Evolutionary conservation across 1,140 invertebrate genomes (phyloP).

Genomic region (Laodelphax striatellus): DNA sequence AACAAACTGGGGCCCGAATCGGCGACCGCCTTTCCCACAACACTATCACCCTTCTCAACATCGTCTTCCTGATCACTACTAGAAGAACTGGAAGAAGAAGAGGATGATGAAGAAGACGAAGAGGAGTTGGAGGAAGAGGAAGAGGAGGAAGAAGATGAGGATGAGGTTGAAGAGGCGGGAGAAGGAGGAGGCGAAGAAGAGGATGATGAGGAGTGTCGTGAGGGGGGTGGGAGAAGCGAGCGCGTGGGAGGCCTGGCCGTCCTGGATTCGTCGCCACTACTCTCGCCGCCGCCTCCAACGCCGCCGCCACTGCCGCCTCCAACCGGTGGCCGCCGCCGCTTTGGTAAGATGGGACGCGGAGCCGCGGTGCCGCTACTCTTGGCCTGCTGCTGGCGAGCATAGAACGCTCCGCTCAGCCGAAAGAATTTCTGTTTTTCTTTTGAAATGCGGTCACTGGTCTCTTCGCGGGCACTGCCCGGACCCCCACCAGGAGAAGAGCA

Average conservation of each 20-base stretch:
- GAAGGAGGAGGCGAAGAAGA: slow-evolving; percentile 1
- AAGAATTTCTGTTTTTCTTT: slow-evolving; percentile 81
- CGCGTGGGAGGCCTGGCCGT: slow-evolving; percentile 25
- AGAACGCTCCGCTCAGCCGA: slow-evolving; percentile 59
- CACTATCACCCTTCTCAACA: slow-evolving; percentile 22
- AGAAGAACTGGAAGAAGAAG: slow-evolving; percentile 17
- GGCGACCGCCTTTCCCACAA: not conserved
- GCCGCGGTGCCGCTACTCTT: not conserved
- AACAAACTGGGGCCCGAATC: not conserved
- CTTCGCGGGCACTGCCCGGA: slow-evolving; percentile 38
- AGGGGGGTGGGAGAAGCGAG: slow-evolving; percentile 21
- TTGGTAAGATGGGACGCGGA: slow-evolving; percentile 9
- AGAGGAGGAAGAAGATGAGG: too few species aligned
- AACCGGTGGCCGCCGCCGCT: slow-evolving; percentile 1
- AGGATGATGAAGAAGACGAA: slow-evolving; percentile 7
- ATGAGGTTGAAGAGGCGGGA: too few species aligned
- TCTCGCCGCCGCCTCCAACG: not conserved
- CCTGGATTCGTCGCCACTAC: not conserved
- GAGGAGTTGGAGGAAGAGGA: slow-evolving; percentile 29
- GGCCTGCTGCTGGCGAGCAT: slow-evolving; percentile 30
- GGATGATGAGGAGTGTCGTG: slow-evolving; percentile 7
- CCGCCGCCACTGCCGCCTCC: slow-evolving; percentile 8
- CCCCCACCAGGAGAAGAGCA: slow-evolving; percentile 28
- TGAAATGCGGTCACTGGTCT: slow-evolving; percentile 52
- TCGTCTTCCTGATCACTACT: slow-evolving; percentile 27